Conservation (phyloP, 2,797 vertebrate species). For the Eidolon dupreanum region DNA sequence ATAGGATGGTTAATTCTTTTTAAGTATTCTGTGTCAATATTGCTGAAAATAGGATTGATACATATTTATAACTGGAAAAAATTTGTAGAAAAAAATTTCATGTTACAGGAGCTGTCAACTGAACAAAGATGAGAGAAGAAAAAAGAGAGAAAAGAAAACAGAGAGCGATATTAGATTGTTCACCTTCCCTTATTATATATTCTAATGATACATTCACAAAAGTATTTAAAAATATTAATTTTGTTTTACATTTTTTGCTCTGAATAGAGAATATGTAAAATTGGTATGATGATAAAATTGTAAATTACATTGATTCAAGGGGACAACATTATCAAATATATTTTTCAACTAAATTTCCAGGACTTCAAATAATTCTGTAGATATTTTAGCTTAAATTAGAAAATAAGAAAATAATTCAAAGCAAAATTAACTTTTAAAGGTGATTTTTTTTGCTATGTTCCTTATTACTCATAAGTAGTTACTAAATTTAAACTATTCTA, state of each 20-base stretch:
- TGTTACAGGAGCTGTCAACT: neutral
- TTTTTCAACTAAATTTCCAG: conserved; percentile 6
- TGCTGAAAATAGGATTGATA: neutral
- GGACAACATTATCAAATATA: neutral
- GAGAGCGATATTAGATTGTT: neutral
- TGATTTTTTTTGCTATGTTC: neutral
- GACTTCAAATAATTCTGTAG: neutral
- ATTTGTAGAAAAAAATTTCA: neutral
- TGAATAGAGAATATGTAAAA: neutral
- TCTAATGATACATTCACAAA: neutral
- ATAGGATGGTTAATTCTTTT: neutral
- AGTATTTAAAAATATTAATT: neutral
- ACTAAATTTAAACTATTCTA: conserved; percentile 2
- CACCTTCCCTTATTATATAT: neutral
- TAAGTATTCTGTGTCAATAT: neutral
- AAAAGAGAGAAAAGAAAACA: neutral
- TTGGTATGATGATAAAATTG: neutral
- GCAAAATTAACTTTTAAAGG: neutral
- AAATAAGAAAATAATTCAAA: neutral
- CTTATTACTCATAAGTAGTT: neutral
- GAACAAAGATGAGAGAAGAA: conserved; percentile 14
- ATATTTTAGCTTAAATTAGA: neutral
- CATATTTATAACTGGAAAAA: neutral
- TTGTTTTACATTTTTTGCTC: neutral
- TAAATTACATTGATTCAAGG: conserved; percentile 39